Conservation (phyloP, 2,113 vertebrate species). For the Tautogolabrus adspersus region DNA sequence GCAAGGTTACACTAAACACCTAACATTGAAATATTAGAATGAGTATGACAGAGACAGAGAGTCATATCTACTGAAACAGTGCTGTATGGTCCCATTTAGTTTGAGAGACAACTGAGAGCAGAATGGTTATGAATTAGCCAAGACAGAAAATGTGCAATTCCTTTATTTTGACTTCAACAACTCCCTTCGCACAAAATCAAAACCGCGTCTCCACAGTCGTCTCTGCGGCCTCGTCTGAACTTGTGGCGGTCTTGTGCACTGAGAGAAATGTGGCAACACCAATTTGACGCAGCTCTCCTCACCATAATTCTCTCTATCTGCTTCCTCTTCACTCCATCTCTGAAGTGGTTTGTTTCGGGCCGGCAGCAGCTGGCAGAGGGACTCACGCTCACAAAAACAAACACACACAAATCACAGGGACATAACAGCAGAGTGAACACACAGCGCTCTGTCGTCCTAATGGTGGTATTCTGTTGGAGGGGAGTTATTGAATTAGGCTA, state of each 20-base stretch:
- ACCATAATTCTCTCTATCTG: background rate
- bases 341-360: constrained; percentile 18
- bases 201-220: background rate
- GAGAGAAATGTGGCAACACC: constrained; percentile 17
- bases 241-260: background rate
- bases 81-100: background rate
- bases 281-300: constrained; percentile 22
- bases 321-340: background rate
- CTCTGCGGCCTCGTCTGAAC: background rate
- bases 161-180: background rate
- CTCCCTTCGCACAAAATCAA: constrained; percentile 1
- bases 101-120: background rate
- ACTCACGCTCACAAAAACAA: background rate
- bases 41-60: background rate
- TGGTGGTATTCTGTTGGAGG: constrained; percentile 52
- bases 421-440: constrained; percentile 12
- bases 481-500: constrained; percentile 63
- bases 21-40: constrained; percentile 17
- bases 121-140: background rate
- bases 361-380: background rate
- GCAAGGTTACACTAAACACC: constrained; percentile 34
- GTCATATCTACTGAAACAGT: background rate
- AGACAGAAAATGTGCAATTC: background rate
- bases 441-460: constrained; percentile 46
- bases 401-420: constrained; percentile 30